A percentile compares a stretch with the other conserved stretches of the same genome.
These are phyloP conservation scores for Hesperia comma DNA, from an alignment of 2,888 invertebrate genomes.

Conservation along the genomic window DNA sequence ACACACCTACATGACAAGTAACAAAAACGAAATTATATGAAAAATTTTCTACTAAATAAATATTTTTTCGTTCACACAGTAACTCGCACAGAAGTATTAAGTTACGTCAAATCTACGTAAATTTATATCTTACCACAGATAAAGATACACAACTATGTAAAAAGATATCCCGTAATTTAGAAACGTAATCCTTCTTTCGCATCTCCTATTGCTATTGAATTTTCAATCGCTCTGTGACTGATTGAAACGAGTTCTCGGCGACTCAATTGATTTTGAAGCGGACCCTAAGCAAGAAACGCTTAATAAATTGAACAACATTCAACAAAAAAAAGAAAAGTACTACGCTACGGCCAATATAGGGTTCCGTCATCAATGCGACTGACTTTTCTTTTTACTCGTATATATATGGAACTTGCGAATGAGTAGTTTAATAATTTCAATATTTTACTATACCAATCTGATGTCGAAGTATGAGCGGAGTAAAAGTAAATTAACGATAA, in stretches of 20 bases:
- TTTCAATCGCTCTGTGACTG: slow-evolving; percentile 78
- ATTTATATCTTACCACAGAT: neutral
- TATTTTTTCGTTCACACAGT: too few relatives aligned
- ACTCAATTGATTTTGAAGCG: slow-evolving; percentile 75
- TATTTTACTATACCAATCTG: too few relatives aligned
- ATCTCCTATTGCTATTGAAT: slow-evolving; percentile 76
- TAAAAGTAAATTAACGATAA: too few relatives aligned
- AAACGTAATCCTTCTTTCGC: slow-evolving; percentile 75
- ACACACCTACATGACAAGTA: neutral
- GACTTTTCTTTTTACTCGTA: too few relatives aligned
- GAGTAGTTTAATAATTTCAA: too few relatives aligned
- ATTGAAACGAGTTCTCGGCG: slow-evolving; percentile 70
- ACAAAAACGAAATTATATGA: neutral
- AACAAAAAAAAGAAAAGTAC: slow-evolving; percentile 52
- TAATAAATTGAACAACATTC: slow-evolving; percentile 71
- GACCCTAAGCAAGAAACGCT: slow-evolving; percentile 68
- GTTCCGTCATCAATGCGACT: neutral
- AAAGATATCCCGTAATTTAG: slow-evolving; percentile 62
- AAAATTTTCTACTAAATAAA: neutral
- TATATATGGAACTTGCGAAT: too few relatives aligned
- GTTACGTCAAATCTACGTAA: neutral
- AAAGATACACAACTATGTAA: slow-evolving; percentile 3
- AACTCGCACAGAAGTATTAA: neutral
- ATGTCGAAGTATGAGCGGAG: too few relatives aligned
- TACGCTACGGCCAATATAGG: neutral